Base-by-base conservation (phyloP, 1,140 invertebrate species). In the Brachionus sp. region DNA sequence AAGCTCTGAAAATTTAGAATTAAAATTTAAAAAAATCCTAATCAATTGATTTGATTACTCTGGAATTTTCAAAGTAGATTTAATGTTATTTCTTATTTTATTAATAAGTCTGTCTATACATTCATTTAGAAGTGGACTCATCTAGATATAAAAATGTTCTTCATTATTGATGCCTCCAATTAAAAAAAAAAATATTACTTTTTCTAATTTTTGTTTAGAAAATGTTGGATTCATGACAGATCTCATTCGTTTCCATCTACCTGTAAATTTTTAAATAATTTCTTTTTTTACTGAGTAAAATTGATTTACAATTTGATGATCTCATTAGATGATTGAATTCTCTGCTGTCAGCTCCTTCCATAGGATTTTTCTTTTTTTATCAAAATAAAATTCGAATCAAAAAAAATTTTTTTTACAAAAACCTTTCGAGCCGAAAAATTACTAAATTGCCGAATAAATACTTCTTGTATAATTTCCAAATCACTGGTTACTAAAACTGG, bases 361-460 rank as follows among this genome's bases (percentile, higher is more conserved):
- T 57, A 19, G 50, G 50, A 57, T 57, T 57, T 57, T 57, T 57
- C 50, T 57, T 7, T 23, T 23, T 9, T 19, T 16, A 37, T 7
- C 16, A 7, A 19, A 33, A 7, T 39, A 70, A 70, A 6, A 16
- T 19, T 68, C 23, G 3, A 4, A 33, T 2, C 7, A 33, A 7
- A 19, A 7, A 70, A 39, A 23, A 6, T 7, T 35, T 83, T 66
- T 44, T 3, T 33, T 23, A 42, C 33, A 42, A 84, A 84, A 78
- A 88, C 87, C 85, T 88, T 89, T 86, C 89, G 83, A 37, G 86
- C 87, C 82, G 89, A 88, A 84, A 90, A 90, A 82, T 86, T 86
- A 62, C 87, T 87, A 84, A 90, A 90, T 84, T 90, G 88, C 83
- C 89, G 89, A 23, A 89, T 85, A 70, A 90, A 88, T 16, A 90